phyloP scores from a whole-genome alignment of 2,888 invertebrate genomes.

The Linyphia triangularis region DNA sequence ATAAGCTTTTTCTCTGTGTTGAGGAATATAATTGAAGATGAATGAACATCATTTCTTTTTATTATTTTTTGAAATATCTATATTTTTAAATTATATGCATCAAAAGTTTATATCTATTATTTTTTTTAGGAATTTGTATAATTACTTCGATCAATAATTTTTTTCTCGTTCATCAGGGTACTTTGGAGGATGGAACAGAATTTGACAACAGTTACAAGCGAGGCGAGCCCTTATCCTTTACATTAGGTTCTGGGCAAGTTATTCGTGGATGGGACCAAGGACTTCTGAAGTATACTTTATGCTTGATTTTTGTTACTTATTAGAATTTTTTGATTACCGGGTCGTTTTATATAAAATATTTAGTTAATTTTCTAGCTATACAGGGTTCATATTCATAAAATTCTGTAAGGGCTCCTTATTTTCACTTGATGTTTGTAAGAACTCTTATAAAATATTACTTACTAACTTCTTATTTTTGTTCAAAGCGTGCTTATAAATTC shows the following conservation, averaged over 20 bases:
- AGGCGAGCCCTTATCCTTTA: constrained; percentile 88
- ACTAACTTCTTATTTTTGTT: no score
- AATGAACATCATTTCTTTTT: no score
- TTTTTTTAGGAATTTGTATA: not conserved
- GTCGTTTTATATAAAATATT: not conserved
- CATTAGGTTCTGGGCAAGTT: constrained; percentile 90
- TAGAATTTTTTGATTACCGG: not conserved
- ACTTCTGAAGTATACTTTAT: constrained; percentile 84
- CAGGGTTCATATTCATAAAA: no score
- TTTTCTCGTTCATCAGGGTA: constrained; percentile 84
- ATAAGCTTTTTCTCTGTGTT: no score
- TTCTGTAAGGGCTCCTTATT: no score
- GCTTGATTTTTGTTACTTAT: not conserved
- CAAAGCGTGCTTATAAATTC: no score
- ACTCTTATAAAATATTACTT: no score
- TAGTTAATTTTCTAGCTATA: no score
- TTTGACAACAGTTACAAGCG: constrained; percentile 90
- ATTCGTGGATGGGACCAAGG: constrained; percentile 96
- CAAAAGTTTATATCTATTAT: no score
- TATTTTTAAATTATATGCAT: not conserved
- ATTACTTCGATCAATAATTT: not conserved
- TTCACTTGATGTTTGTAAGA: no score
- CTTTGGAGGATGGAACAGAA: constrained; percentile 89
- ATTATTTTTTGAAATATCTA: not conserved
- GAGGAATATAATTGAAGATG: no score